phyloP scores from a whole-genome alignment of 1,140 invertebrate genomes.

The Drosophila sechellia region DNA sequence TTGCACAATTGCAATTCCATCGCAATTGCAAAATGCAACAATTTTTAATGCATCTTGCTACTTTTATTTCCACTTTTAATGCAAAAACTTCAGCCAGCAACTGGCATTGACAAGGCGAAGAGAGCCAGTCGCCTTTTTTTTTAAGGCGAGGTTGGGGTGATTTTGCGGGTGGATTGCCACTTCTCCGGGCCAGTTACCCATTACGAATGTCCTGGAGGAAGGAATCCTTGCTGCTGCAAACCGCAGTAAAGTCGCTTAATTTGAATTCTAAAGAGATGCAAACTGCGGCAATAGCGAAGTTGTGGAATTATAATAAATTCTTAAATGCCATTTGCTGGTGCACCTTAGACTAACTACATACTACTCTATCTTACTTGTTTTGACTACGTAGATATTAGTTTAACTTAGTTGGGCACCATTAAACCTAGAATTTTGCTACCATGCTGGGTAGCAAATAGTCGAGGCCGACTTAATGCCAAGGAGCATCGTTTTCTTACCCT shows the following conservation, averaged over 20 bases:
- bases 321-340: too few relatives aligned
- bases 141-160: conserved; percentile 8
- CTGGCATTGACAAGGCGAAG: conserved; percentile 33
- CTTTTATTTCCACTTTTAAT: conserved; percentile 79
- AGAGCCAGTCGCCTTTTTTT: conserved; percentile 10
- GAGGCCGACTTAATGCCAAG: background rate
- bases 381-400: too few relatives aligned
- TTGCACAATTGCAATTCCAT: conserved; percentile 61
- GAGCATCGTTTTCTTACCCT: conserved; percentile 17
- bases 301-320: too few relatives aligned
- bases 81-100: conserved; percentile 58
- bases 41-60: conserved; percentile 79
- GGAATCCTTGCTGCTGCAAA: background rate
- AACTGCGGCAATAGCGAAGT: background rate
- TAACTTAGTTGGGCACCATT: background rate
- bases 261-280: background rate
- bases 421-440: background rate
- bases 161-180: conserved; percentile 45
- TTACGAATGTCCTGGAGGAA: conserved; percentile 9
- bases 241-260: background rate
- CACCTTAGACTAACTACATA: too few relatives aligned
- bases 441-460: conserved; percentile 23
- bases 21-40: conserved; percentile 74
- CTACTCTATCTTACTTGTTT: too few relatives aligned
- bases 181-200: conserved; percentile 23